A percentile compares a stretch with the other conserved stretches of the same genome.
These are phyloP conservation scores for Toxonevra muliebris DNA, from an alignment of 2,888 invertebrate species.

Conservation along the genomic window DNA sequence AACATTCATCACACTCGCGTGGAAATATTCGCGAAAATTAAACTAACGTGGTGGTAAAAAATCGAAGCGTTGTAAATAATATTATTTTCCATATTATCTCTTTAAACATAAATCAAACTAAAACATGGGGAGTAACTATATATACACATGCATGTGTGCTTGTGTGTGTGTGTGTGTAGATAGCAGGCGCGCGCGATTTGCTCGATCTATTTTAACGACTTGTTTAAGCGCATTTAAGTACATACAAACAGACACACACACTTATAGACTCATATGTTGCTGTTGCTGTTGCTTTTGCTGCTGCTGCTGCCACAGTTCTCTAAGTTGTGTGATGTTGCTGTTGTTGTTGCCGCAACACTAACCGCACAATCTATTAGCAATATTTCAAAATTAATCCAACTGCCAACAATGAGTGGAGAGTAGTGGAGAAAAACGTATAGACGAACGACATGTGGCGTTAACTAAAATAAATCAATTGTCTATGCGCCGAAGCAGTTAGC, in stretches of 20 bases:
- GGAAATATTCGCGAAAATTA: too few species aligned
- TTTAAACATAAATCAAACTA: conserved; percentile 33
- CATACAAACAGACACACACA: conserved; percentile 2
- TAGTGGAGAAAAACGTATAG: not conserved
- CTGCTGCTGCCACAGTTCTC: conserved; percentile 10
- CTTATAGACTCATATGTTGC: not conserved
- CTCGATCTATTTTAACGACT: conserved; percentile 23
- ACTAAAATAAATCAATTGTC: conserved; percentile 57
- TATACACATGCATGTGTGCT: not conserved
- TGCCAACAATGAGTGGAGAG: conserved; percentile 46
- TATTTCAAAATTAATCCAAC: conserved; percentile 60
- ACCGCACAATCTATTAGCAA: conserved; percentile 43
- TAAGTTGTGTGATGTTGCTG: not conserved
- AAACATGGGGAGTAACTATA: not conserved
- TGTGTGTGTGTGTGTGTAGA: conserved; percentile 2
- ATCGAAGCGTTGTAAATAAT: not conserved
- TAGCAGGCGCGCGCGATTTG: conserved; percentile 2
- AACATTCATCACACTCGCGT: too few species aligned
- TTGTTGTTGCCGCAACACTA: conserved; percentile 19
- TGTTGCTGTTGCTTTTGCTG: conserved; percentile 10
- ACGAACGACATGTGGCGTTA: conserved; percentile 36
- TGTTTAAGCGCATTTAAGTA: conserved; percentile 33
- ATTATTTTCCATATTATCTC: conserved; percentile 25
- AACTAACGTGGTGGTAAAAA: too few species aligned
- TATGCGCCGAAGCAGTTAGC: conserved; percentile 48